A percentile compares a stretch with the other conserved stretches of the same genome.
Conservation (phyloP, 1,140 invertebrate genomes). For the Saccostrea echinata region DNA sequence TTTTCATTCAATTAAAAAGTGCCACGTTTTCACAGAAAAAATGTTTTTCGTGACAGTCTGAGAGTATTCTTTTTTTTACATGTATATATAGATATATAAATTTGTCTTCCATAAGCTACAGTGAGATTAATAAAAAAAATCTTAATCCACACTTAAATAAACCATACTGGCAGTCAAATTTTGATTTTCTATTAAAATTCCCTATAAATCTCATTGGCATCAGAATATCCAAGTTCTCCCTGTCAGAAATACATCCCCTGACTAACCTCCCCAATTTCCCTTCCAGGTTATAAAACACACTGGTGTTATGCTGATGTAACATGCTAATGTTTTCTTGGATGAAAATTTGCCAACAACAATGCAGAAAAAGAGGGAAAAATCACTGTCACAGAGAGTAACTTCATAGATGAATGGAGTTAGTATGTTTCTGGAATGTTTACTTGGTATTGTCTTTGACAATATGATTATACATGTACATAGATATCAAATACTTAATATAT, state of each 20-base stretch:
- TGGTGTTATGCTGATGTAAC: neutral
- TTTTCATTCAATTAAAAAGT: neutral
- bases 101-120: too few species aligned
- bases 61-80: neutral
- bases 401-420: neutral
- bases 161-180: neutral
- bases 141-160: neutral
- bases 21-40: neutral
- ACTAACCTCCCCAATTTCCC: neutral
- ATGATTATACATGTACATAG: slow-evolving; percentile 16
- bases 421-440: slow-evolving; percentile 28
- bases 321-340: neutral
- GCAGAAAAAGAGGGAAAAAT: neutral
- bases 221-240: neutral
- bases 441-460: slow-evolving; percentile 34
- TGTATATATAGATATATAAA: too few species aligned
- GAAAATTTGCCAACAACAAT: neutral
- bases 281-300: neutral
- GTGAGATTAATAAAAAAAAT: too few species aligned
- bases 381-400: neutral
- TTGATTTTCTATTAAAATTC: neutral
- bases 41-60: neutral
- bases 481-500: slow-evolving; percentile 20
- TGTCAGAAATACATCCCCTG: neutral
- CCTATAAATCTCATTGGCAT: neutral